Conservation (phyloP, 2,888 invertebrate species). For the Anoncus sp. region DNA sequence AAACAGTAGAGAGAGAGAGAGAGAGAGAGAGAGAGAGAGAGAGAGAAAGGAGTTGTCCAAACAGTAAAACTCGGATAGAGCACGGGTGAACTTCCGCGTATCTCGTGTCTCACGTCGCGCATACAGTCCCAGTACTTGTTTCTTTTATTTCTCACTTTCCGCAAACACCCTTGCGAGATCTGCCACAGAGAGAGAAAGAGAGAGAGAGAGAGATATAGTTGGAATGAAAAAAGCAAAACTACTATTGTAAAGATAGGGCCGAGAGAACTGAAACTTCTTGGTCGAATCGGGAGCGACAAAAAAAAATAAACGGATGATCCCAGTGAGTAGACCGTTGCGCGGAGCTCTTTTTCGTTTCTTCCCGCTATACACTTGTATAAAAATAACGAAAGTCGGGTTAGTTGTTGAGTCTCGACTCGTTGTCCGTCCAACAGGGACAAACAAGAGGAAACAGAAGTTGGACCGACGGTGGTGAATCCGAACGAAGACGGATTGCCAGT, state of each 20-base stretch:
- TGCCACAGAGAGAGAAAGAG: conserved; percentile 30
- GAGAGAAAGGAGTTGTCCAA: conserved; percentile 2
- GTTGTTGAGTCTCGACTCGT: conserved; percentile 50
- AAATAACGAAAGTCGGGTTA: conserved; percentile 52
- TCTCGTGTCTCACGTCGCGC: conserved; percentile 28
- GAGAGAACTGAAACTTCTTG: conserved; percentile 40
- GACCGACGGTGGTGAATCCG: conserved; percentile 65
- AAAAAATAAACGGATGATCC: conserved; percentile 34
- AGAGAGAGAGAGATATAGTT: neutral
- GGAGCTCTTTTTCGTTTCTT: conserved; percentile 18
- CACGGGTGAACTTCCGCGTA: conserved; percentile 36
- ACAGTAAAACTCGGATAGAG: conserved; percentile 17
- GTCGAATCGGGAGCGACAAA: conserved; percentile 36
- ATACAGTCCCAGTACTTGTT: conserved; percentile 6
- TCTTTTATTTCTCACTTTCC: conserved; percentile 48
- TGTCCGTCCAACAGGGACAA: conserved; percentile 75
- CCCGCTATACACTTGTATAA: conserved; percentile 9
- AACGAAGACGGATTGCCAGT: conserved; percentile 77
- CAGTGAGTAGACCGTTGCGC: conserved; percentile 10
- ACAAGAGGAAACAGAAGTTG: conserved; percentile 75
- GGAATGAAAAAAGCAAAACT: neutral
- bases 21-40: too few species aligned
- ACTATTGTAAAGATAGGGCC: conserved; percentile 11
- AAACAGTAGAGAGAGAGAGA: too few species aligned
- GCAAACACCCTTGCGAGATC: conserved; percentile 34